Percentiles rank a stretch among this genome's conserved stretches.
These are phyloP conservation scores for Goniozus legneri DNA, from an alignment of 1,140 invertebrate genomes.

Conservation along the genomic window DNA sequence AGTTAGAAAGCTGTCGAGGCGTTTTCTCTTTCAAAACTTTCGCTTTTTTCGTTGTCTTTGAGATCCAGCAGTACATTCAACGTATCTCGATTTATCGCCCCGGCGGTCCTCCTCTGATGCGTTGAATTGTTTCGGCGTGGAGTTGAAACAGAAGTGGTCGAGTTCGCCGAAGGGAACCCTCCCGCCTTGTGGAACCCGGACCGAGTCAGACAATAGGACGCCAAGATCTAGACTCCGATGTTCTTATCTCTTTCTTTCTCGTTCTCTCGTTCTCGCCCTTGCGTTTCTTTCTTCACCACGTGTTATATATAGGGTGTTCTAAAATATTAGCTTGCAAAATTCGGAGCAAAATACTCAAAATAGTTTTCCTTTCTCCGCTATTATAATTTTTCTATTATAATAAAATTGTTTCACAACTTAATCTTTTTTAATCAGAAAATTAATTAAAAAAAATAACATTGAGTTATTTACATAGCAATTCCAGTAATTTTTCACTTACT, in stretches of 20 bases:
- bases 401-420: no score
- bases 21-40: no score
- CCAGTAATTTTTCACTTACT: no score
- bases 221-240: slow-evolving; percentile 18
- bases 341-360: not conserved
- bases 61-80: no score
- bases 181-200: not conserved
- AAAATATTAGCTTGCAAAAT: not conserved
- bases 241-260: slow-evolving; percentile 11
- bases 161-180: slow-evolving; percentile 4
- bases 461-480: no score
- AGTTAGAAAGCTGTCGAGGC: no score
- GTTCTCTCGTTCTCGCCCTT: not conserved
- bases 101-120: slow-evolving; percentile 6
- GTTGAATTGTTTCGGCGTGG: slow-evolving; percentile 14
- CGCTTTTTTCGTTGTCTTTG: no score
- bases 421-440: no score
- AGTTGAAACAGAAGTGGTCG: slow-evolving; percentile 12
- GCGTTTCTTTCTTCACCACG: not conserved
- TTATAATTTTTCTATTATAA: no score
- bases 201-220: slow-evolving; percentile 47
- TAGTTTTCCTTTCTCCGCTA: no score
- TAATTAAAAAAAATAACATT: no score
- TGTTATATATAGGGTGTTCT: not conserved
- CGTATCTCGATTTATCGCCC: slow-evolving; percentile 15